Evolutionary conservation across 2,797 vertebrate genomes (phyloP).

Genomic region (Merluccius polli): DNA sequence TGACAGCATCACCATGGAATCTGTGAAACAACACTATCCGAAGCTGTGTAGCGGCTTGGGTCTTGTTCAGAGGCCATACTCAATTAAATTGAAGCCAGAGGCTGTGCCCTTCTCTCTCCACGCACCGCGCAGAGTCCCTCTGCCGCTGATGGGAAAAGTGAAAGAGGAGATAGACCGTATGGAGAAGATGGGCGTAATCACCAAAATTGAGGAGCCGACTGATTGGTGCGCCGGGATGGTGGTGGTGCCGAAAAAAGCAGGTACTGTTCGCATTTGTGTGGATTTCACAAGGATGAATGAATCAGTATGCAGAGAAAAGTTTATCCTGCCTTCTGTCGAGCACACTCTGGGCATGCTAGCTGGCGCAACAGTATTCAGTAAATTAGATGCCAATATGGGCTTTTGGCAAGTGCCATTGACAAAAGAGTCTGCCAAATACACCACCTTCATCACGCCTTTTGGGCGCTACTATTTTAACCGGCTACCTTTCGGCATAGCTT

Average conservation of each 20-base stretch:
- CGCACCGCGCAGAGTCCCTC: background rate
- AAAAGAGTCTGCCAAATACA: background rate
- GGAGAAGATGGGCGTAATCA: background rate
- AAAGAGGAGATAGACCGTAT: background rate
- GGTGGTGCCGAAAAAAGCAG: constrained; percentile 7
- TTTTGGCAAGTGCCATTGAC: constrained; percentile 7
- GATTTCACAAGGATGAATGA: background rate
- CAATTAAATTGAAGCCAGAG: background rate
- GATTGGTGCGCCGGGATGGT: constrained; percentile 13
- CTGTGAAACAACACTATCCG: background rate
- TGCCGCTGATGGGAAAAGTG: background rate
- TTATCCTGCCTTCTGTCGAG: background rate
- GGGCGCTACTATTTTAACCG: background rate
- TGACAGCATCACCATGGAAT: background rate
- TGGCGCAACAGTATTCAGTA: background rate
- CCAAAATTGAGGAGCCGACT: background rate
- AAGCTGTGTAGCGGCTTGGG: background rate
- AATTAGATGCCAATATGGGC: constrained; percentile 11
- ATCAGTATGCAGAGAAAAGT: background rate
- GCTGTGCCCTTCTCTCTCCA: background rate
- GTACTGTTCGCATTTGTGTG: background rate
- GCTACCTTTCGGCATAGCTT: constrained; percentile 15
- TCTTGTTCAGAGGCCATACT: background rate
- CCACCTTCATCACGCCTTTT: background rate
- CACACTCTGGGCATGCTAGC: constrained; percentile 6